Evolutionary conservation across 2,888 invertebrate species (phyloP), one percentile per base, ranked within the genome.

Genomic region (Hydraecia micacea): DNA sequence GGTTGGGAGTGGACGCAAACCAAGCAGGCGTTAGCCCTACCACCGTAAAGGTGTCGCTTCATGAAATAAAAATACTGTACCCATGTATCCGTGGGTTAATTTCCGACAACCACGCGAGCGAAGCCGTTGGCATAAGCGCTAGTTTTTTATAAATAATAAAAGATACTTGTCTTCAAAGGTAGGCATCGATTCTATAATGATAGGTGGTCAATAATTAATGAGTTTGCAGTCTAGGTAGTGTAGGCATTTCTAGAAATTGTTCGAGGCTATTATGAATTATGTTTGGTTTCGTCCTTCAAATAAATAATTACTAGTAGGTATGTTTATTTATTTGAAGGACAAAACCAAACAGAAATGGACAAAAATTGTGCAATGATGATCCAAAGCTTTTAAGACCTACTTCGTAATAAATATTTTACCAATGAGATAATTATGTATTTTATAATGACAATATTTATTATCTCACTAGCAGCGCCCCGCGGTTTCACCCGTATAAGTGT

Each of bases 151-250:
- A 66, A 66, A 63, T 78, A 75, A 77, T 72, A 65, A 42, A 42
- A 65, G 0, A 0, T 8, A 32, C 3, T 60, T 28, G 25, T 77
- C 46, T 73, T 77, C 25, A 63, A 32, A 46, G 49, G 36, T 25
- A 60, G 13, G 25, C 28, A 62, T 66, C 58, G 75, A 69, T 80
- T 73, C 1, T 39, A 69, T 82, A 69, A 72, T 67, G 21, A 25
- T 25, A n/a, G 21, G 15, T 52, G 1, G 6, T 67, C 49, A 75
- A 77, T 85, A 60, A 63, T 5, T 70, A 55, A 85, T 63, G 62
- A 49, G n/a, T n/a, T 68, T 42, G 13, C 28, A 72, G 67, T 68
- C 77, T 62, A 68, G 39, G 15, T 67, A 11, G 21, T 32, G 49
- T 32, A 42, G 66, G 36, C 21, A 65, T 55, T 60, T 21, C 28